Evolutionary conservation across 2,797 vertebrate genomes (phyloP).

Genomic region (Sphenopsis melanotis): DNA sequence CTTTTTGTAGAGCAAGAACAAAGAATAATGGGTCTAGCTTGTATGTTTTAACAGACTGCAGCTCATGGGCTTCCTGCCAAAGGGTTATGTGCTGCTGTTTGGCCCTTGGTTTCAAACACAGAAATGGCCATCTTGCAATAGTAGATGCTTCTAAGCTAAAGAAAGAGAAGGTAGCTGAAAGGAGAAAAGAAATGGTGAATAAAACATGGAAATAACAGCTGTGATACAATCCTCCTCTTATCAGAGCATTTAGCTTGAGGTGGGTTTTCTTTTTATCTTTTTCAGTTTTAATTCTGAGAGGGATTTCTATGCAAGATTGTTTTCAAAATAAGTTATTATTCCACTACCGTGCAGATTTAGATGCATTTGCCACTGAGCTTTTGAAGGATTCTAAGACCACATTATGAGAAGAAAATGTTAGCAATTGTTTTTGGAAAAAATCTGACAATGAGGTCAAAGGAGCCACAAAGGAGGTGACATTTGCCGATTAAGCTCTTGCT

Average conservation of each 20-base stretch:
- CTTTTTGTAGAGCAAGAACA: not conserved
- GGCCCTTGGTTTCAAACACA: not conserved
- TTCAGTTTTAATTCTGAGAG: not conserved
- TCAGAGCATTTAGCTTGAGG: not conserved
- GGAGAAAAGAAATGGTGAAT: not conserved
- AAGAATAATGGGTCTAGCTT: not conserved
- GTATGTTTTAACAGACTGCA: not conserved
- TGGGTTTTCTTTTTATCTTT: not conserved
- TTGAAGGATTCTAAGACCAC: not conserved
- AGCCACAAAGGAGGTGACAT: not conserved
- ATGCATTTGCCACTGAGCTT: not conserved
- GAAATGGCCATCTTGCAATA: not conserved
- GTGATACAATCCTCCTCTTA: not conserved
- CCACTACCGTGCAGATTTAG: not conserved
- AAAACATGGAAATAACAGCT: not conserved
- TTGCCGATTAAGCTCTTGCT: not conserved
- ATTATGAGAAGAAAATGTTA: not conserved
- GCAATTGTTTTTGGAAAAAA: conserved; percentile 13
- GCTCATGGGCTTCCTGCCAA: not conserved
- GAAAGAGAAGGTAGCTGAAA: not conserved
- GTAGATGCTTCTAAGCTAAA: not conserved
- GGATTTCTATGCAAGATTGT: not conserved
- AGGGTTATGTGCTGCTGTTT: not conserved
- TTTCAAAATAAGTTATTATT: conserved; percentile 31
- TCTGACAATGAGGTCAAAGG: conserved; percentile 18